Evolutionary conservation across 2,797 vertebrate genomes (phyloP), one percentile per base, ranked within the genome.

Genomic region (Betta splendens): DNA sequence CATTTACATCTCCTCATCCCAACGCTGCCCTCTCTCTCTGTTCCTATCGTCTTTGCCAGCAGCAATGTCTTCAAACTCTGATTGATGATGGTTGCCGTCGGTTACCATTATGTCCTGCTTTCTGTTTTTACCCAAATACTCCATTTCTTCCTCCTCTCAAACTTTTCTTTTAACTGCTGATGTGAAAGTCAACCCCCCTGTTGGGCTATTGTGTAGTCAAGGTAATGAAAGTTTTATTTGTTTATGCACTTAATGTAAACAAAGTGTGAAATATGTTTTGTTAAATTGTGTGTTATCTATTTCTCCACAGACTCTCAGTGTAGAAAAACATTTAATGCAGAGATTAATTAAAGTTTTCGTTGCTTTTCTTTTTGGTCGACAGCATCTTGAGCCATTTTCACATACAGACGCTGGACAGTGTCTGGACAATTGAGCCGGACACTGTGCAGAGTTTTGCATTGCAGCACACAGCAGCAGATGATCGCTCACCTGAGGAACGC

Each of bases 51-150:
- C 84, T 89, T 89, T 89, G 86, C 87, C 87, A 85, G 68, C 82
- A 89, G 87, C 85, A 73, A 87, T 84, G 83, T 88, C 86, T 85
- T 87, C 82, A 88, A 84, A 89, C 83, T 75, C 82, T 89, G 85
- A 89, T 88, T 88, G 87, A 89, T 89, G 87, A 85, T 58, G 78
- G 79, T 81, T 74, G 86, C 87, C 82, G 54, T 79, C 64, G 82
- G 87, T 88, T 83, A 84, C 63, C 60, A 66, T 76, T 67, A 72
- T 88, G 86, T 86, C 87, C 86, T 75, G 86, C 82, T 87, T 89
- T 86, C 82, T 78, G 80, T 83, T 89, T 86, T 81, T 81, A 83
- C 76, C 66, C 67, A 84, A 85, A 85, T 81, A 72, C 74, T 60
- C 42, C 52, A 31, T 56, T 21, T 11, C 25, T 28, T 40, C 33